Evolutionary conservation across 2,888 invertebrate genomes (phyloP).

Genomic region (Cephus nigrinus): DNA sequence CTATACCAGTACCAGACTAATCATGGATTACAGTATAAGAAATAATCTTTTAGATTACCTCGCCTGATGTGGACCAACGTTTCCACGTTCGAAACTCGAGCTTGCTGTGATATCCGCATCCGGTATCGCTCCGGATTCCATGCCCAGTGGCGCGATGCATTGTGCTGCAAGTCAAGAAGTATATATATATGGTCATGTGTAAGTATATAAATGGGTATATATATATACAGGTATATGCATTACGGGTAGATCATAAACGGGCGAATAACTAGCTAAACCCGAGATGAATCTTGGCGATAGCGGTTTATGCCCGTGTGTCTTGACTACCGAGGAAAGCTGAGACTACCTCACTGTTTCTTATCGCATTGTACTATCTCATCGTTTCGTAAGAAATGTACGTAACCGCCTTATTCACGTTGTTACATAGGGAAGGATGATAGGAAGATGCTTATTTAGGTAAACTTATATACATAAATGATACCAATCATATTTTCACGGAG

Average conservation of each 20-base stretch:
- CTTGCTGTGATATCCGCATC: conserved; percentile 75
- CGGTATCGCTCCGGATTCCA: conserved; percentile 73
- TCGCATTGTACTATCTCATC: conserved; percentile 50
- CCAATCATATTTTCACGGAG: background rate
- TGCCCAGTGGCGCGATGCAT: conserved; percentile 73
- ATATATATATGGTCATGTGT: background rate
- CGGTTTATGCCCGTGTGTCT: conserved; percentile 39
- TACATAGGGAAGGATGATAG: background rate
- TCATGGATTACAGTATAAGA: background rate
- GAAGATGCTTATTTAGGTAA: background rate
- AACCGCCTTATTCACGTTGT: conserved; percentile 23
- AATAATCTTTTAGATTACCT: conserved; percentile 66
- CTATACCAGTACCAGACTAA: background rate
- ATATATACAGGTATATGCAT: conserved; percentile 25
- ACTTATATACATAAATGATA: background rate
- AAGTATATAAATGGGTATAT: background rate
- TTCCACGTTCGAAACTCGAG: conserved; percentile 73
- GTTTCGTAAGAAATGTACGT: conserved; percentile 42
- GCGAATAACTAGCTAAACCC: conserved; percentile 55
- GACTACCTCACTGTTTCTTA: conserved; percentile 31
- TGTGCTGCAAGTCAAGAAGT: conserved; percentile 65
- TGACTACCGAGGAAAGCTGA: conserved; percentile 25
- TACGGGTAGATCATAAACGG: conserved; percentile 54
- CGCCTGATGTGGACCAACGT: conserved; percentile 75
- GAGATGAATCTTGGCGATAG: conserved; percentile 54